Base-by-base conservation (phyloP, 1,140 invertebrate genomes). In the Nautilus pompilius region DNA sequence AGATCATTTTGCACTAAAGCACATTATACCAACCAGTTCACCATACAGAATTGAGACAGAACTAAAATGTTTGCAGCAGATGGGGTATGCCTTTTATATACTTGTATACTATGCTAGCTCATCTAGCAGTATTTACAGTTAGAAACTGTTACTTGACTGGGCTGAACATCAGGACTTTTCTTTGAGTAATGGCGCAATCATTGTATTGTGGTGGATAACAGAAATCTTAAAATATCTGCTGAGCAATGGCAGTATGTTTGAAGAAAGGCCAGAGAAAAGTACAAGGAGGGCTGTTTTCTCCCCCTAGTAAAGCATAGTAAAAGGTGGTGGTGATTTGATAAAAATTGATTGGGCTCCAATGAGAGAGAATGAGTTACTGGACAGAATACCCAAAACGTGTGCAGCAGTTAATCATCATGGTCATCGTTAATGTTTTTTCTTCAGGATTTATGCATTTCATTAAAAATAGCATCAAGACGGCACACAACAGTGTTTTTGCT, bases 11-110 rank as follows among this genome's bases (percentile, higher is more conserved):
- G 91, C 91, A 1, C 85, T 93, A 26, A 93, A 93, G 78, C 89
- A 93, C 79, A 86, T 93, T 30, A 88, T 93, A 65, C 91, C 91
- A 10, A 93, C 91, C 41, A 90, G 88, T 69, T 90, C 91, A 78
- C 90, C 90, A 3, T 85, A 86, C 41, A 85, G 90, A 45, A 89
- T 92, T 65, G 87, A 89, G 78, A 88, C 88, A 71, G 92, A 93
- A 84, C 80, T 93, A 32, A 84, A 87, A 67, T 93, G 91, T 77
- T 84, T 94, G 57, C 87, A 89, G 67, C 86, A 90, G 63, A 90
- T 94, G 72, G 92, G 92, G 90, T 91, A 82, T 79, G 76, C 79
- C 10, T 28, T n/a, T 49, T 3, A 5, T 24, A 30, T 34, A 41
- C 36, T 41, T 41, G 8, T n/a, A 41, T 8, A 41, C n/a, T 41